phyloP scores from a whole-genome alignment of 2,888 invertebrate species.

The Clistopyga incitator region DNA sequence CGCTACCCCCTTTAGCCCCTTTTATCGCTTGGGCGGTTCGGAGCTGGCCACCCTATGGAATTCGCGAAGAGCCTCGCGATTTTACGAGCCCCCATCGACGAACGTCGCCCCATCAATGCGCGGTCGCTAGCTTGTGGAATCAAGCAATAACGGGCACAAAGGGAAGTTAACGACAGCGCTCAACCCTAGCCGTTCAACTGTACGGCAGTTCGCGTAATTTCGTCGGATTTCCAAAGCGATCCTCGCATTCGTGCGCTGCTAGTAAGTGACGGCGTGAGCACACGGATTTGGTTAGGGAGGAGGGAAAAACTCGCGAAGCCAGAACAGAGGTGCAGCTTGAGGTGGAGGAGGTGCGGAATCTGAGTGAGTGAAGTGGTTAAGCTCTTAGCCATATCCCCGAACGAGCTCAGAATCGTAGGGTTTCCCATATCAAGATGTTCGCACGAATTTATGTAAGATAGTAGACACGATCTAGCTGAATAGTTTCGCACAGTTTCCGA shows the following conservation, averaged over 20 bases:
- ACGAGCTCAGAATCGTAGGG: conserved; percentile 20
- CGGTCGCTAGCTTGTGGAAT: conserved; percentile 41
- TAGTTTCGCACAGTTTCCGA: neutral
- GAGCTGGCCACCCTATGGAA: conserved; percentile 30
- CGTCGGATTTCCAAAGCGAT: conserved; percentile 68
- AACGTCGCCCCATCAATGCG: conserved; percentile 20
- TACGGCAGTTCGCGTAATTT: conserved; percentile 70
- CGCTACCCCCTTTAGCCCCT: conserved; percentile 4
- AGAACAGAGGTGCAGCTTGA: conserved; percentile 66
- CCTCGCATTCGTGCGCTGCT: conserved; percentile 27
- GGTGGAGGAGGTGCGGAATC: conserved; percentile 27
- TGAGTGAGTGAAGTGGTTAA: conserved; percentile 30
- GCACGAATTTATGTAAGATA: conserved; percentile 26
- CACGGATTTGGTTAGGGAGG: conserved; percentile 23
- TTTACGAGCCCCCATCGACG: conserved; percentile 54
- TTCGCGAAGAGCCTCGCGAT: conserved; percentile 48
- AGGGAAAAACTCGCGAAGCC: conserved; percentile 49
- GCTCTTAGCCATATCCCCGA: conserved; percentile 18
- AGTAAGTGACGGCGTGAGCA: conserved; percentile 16
- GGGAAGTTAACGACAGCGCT: conserved; percentile 54
- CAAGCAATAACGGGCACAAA: conserved; percentile 71
- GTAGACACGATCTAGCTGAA: neutral
- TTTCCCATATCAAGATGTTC: conserved; percentile 16
- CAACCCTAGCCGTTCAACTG: conserved; percentile 25
- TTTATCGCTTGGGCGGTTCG: conserved; percentile 21